Evolutionary conservation across 2,888 invertebrate genomes (phyloP).

Genomic region (Macaria liturata): DNA sequence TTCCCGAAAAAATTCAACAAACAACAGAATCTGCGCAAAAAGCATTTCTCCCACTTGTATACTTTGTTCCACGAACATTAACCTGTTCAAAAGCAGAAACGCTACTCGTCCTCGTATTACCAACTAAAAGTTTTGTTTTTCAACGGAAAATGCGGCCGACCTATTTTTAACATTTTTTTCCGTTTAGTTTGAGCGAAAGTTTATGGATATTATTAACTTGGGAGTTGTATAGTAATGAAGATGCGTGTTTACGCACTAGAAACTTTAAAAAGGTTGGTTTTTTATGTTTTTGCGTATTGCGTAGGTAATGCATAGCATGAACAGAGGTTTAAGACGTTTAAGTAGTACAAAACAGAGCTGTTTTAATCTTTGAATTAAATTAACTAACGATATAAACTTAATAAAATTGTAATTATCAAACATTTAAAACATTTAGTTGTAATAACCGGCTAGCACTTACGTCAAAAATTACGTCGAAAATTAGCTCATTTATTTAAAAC

Average conservation of each 20-base stretch:
- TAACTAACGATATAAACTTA: too few species aligned
- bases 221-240: slow-evolving; percentile 3
- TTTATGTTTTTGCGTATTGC: too few species aligned
- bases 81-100: slow-evolving; percentile 62
- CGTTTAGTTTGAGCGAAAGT: slow-evolving; percentile 29
- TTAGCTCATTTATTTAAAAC: too few species aligned
- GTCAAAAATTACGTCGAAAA: too few species aligned
- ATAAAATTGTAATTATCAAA: too few species aligned
- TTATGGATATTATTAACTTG: slow-evolving; percentile 19
- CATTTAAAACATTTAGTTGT: too few species aligned
- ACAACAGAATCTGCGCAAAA: slow-evolving; percentile 15
- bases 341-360: too few species aligned
- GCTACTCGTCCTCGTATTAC: slow-evolving; percentile 41
- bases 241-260: neutral
- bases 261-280: neutral
- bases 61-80: slow-evolving; percentile 54
- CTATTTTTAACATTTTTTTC: slow-evolving; percentile 40
- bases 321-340: too few species aligned
- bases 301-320: too few species aligned
- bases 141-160: slow-evolving; percentile 47
- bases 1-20: slow-evolving; percentile 18
- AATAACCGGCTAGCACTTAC: too few species aligned
- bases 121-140: slow-evolving; percentile 56
- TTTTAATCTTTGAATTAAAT: too few species aligned
- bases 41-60: slow-evolving; percentile 3